Evolutionary conservation across 2,888 invertebrate species (phyloP).

Genomic region (Zeuzera pyrina): DNA sequence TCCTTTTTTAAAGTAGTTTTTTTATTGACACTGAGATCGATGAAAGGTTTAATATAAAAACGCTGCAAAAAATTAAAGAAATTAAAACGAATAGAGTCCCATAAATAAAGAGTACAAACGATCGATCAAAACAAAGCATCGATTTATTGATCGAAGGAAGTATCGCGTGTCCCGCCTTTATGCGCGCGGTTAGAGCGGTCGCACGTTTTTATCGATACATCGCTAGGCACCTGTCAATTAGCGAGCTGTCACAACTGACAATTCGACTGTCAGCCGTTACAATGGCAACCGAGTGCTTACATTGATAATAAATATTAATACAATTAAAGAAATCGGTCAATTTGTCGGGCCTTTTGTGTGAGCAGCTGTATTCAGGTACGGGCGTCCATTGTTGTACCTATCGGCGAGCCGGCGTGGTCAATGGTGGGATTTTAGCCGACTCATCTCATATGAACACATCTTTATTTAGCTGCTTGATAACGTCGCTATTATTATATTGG

Average conservation of each 20-base stretch:
- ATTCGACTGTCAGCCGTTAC: conserved; percentile 18
- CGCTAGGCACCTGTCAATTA: conserved; percentile 40
- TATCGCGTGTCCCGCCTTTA: conserved; percentile 27
- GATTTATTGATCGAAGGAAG: conserved; percentile 18
- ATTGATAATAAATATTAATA: conserved; percentile 18
- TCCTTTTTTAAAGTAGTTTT: no score
- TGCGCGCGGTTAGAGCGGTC: conserved; percentile 6
- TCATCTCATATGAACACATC: conserved; percentile 4
- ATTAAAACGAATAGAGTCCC: no score
- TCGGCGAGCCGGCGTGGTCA: conserved; percentile 3
- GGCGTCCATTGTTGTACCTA: conserved; percentile 5
- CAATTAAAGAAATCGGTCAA: conserved; percentile 32
- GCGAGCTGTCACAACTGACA: conserved; percentile 31
- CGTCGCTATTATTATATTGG: no score
- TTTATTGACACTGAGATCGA: no score
- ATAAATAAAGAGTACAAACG: conserved; percentile 11
- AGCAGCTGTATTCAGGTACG: conserved; percentile 32
- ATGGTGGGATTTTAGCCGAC: conserved; percentile 5
- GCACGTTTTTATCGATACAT: conserved; percentile 11
- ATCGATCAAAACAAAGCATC: conserved; percentile 32
- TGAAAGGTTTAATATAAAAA: no score
- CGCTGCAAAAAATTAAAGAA: no score
- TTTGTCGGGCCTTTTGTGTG: conserved; percentile 10
- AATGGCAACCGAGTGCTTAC: conserved; percentile 5
- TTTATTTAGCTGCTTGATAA: no score